These are phyloP conservation scores for Drosophila sp. DNA, from an alignment of 1,140 invertebrate species.

Conservation along the genomic window DNA sequence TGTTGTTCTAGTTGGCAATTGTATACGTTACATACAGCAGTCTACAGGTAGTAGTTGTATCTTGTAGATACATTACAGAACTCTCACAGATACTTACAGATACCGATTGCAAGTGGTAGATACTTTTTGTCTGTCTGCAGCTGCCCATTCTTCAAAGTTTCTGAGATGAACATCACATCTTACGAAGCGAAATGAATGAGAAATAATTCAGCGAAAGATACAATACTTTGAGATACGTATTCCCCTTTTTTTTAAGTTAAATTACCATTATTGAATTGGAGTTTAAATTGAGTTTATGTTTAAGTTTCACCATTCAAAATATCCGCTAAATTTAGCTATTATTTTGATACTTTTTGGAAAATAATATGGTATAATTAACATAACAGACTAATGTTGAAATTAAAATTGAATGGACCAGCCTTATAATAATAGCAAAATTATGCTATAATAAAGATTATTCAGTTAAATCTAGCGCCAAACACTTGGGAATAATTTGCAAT, in stretches of 20 bases:
- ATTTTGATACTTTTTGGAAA: too few relatives aligned
- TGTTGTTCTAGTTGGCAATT: slow-evolving; percentile 81
- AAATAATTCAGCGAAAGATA: background rate
- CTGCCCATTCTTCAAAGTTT: background rate
- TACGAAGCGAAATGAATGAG: background rate
- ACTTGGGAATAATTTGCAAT: background rate
- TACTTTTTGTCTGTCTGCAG: background rate
- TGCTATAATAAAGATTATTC: background rate
- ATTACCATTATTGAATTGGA: background rate
- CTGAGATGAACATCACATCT: background rate
- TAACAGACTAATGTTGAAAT: too few relatives aligned
- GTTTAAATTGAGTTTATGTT: too few relatives aligned
- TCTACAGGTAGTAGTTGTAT: slow-evolving; percentile 26
- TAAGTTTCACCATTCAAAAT: too few relatives aligned
- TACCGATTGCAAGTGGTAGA: background rate
- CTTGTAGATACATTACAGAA: background rate
- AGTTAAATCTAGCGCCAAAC: background rate
- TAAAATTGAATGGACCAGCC: too few relatives aligned
- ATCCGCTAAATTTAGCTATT: too few relatives aligned
- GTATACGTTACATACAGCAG: slow-evolving; percentile 69
- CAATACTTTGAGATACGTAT: slow-evolving; percentile 12
- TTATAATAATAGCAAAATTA: background rate
- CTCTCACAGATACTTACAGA: too few relatives aligned
- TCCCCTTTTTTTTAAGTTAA: too few relatives aligned
- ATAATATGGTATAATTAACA: too few relatives aligned